Base-by-base conservation (phyloP, 1,140 invertebrate species). In the Neocloeon triangulifer region DNA sequence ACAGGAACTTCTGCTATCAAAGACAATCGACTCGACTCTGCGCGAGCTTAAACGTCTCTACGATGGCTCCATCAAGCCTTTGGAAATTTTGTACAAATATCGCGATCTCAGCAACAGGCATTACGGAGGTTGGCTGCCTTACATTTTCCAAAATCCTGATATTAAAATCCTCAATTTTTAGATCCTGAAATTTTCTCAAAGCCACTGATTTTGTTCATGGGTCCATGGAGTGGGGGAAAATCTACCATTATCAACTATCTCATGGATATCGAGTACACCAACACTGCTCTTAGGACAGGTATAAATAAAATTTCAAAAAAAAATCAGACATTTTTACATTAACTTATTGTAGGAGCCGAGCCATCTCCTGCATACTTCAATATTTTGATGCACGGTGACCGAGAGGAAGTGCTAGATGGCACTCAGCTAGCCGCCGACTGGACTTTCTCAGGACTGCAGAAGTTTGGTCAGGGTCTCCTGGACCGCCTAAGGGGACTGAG, bases 181-280 rank as follows among this genome's bases (percentile, higher is more conserved):
- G 85, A 92, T 60, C 75, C 82, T 5, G 85, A 92, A 63, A 88
- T 92, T 48, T 88, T 89, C 53, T 86, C 82, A 0, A 92, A 91
- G 50, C 86, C 88, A 6, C 55, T 92, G 45, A 65, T 92, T 25
- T 54, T 94, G 0, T 86, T 94, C 44, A 79, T 92, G 74, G 86
- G 88, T 21, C 85, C 86, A 15, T 92, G 85, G 82, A 88, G 81
- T 44, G 82, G 84, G 38, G 88, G 88, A 40, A 94, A 94, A 58
- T 89, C 85, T 3, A 78, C 80, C 7, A 84, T 92, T 38, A 72
- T 92, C 30, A 94, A 94, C 55, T 94, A 92, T 57, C 58, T 94
- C 29, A 61, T 86, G 10, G 76, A 84, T 35, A 73, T 77, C 38
- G 81, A 92, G 52, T 79, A 76, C 48, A 80, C 70, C 4, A 62